phyloP scores from a whole-genome alignment of 2,888 invertebrate species.

The Amaurobius ferox region DNA sequence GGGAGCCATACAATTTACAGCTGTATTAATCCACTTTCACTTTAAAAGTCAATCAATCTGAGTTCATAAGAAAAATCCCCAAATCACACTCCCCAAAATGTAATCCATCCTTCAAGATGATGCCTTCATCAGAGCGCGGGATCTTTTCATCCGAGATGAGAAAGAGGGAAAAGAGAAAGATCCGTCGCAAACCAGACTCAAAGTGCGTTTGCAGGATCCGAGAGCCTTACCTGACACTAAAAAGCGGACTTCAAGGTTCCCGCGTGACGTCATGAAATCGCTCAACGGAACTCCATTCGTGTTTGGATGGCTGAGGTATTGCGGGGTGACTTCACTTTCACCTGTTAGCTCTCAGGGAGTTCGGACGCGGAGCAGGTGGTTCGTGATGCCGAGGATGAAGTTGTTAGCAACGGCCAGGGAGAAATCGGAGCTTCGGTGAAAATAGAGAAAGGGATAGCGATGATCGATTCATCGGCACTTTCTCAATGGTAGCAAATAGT shows the following conservation, averaged over 20 bases:
- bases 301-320: conserved; percentile 34
- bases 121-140: conserved; percentile 25
- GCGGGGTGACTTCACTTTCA: conserved; percentile 66
- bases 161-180: conserved; percentile 24
- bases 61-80: conserved; percentile 16
- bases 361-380: conserved; percentile 57
- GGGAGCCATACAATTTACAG: conserved; percentile 62
- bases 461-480: too few relatives aligned
- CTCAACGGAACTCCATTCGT: conserved; percentile 52
- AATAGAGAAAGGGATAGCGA: neutral
- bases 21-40: conserved; percentile 35
- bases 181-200: conserved; percentile 33
- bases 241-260: conserved; percentile 63
- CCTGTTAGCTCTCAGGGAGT: conserved; percentile 49
- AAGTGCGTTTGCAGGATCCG: conserved; percentile 38
- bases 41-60: neutral
- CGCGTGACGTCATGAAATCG: conserved; percentile 56
- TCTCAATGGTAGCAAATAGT: too few relatives aligned
- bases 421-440: neutral
- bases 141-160: conserved; percentile 20
- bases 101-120: conserved; percentile 48
- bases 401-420: conserved; percentile 12
- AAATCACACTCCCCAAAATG: conserved; percentile 11
- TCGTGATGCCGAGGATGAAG: conserved; percentile 8
- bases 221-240: conserved; percentile 64